Evolutionary conservation across 2,113 vertebrate genomes (phyloP).

Genomic region (Rynchops niger): DNA sequence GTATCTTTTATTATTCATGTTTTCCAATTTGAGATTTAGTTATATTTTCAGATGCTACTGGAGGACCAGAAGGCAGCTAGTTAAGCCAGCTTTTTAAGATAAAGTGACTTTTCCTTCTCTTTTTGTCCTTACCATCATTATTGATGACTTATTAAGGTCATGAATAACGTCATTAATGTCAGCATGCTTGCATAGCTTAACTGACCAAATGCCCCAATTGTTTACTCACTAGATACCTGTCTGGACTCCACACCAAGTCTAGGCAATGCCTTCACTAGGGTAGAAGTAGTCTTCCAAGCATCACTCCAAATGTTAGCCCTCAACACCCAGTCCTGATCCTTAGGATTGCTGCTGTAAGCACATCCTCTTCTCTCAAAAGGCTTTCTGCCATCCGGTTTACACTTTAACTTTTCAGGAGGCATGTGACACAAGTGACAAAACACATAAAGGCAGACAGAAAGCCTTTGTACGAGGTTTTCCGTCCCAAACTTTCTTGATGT

Average conservation of each 20-base stretch:
- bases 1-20: background rate
- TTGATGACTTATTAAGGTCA: background rate
- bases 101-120: fast-evolving
- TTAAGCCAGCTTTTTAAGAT: background rate
- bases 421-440: background rate
- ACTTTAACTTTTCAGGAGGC: background rate
- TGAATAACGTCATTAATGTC: background rate
- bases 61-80: background rate
- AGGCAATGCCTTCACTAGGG: background rate
- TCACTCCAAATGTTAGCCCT: too few relatives aligned
- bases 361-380: background rate
- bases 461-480: background rate
- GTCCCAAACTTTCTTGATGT: background rate
- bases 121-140: background rate
- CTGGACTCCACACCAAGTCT: background rate
- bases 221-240: background rate
- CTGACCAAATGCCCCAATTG: background rate
- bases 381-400: background rate
- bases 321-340: background rate
- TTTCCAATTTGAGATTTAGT: background rate
- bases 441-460: background rate
- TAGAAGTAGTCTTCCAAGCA: background rate
- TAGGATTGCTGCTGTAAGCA: background rate
- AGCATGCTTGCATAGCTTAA: background rate
- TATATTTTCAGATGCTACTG: background rate